Percentiles rank a stretch among this genome's conserved stretches.
Evolutionary conservation across 2,888 invertebrate species (phyloP).

Genomic region (Glyphotaelius pellucidus): DNA sequence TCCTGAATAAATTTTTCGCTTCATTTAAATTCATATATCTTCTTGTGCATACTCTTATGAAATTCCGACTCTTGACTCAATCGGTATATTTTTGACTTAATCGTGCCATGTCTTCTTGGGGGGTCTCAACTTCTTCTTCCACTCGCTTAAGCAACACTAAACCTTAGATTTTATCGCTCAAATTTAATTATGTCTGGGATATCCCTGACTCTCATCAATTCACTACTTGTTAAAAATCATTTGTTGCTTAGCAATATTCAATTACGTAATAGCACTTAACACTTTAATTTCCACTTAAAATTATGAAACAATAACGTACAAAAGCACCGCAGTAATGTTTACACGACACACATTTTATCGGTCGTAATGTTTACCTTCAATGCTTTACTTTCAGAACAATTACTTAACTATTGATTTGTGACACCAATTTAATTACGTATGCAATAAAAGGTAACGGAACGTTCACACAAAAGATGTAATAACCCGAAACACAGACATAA

Average conservation of each 20-base stretch:
- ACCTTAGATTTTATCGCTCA: too few relatives aligned
- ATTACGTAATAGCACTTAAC: background rate
- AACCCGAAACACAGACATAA: background rate
- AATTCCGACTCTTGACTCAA: too few relatives aligned
- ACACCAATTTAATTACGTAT: background rate
- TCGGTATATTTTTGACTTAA: too few relatives aligned
- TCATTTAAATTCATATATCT: too few relatives aligned
- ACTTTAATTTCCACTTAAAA: background rate
- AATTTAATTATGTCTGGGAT: background rate
- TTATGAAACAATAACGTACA: background rate
- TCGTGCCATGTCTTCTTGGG: too few relatives aligned
- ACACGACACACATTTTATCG: background rate
- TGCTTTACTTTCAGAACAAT: background rate
- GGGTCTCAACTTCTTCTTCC: too few relatives aligned
- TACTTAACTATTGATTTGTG: background rate
- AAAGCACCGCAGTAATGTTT: background rate
- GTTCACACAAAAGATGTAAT: background rate
- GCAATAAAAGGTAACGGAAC: background rate
- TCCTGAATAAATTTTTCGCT: too few relatives aligned
- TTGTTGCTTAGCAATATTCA: background rate
- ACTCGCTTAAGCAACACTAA: too few relatives aligned
- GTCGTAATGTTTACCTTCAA: background rate
- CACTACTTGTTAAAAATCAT: background rate
- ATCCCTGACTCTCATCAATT: background rate
- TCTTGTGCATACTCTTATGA: too few relatives aligned